phyloP scores from a whole-genome alignment of 2,113 vertebrate species.

The Capreolus pygargus region DNA sequence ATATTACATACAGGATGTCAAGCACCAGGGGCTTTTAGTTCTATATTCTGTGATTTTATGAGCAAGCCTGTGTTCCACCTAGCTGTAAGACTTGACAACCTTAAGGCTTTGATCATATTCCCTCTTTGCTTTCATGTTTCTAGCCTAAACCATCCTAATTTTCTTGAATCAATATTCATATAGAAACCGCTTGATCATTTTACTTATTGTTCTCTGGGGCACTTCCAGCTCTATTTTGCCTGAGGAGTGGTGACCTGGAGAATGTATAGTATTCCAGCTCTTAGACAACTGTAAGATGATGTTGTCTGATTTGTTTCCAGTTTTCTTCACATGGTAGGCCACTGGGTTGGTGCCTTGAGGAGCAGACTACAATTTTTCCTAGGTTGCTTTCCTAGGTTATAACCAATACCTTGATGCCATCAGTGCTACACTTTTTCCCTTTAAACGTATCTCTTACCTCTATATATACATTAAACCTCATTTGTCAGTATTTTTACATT shows the following conservation, averaged over 20 bases:
- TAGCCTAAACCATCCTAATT: neutral
- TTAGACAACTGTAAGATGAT: neutral
- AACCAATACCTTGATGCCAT: neutral
- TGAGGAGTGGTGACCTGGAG: neutral
- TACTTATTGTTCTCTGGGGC: neutral
- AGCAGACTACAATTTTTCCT: neutral
- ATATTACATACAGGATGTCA: neutral
- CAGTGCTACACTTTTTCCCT: neutral
- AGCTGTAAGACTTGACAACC: neutral
- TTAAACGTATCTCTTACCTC: neutral
- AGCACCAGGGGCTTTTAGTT: neutral
- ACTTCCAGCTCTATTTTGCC: neutral
- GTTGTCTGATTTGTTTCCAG: neutral
- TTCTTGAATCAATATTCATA: slow-evolving; percentile 19
- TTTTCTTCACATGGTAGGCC: neutral
- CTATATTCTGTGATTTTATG: neutral
- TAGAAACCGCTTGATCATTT: slow-evolving; percentile 46
- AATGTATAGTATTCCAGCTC: neutral
- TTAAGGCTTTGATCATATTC: slow-evolving; percentile 30
- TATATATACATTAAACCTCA: neutral
- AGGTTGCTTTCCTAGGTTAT: neutral
- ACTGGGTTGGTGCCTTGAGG: neutral
- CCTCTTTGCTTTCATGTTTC: neutral
- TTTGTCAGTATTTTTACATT: neutral
- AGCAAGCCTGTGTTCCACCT: neutral